phyloP scores from a whole-genome alignment of 2,888 invertebrate genomes.

The Sarcophaga variegata region DNA sequence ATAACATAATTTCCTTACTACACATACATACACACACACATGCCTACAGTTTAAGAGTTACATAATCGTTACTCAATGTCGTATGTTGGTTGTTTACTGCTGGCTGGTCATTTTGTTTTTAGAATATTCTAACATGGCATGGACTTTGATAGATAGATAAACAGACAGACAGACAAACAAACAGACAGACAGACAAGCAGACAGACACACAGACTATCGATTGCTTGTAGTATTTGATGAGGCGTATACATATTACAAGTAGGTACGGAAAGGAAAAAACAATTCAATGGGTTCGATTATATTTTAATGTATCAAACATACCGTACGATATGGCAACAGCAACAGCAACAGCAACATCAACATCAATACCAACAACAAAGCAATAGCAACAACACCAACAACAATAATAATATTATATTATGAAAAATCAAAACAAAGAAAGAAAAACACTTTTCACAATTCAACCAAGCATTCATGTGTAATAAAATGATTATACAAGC shows the following conservation, averaged over 20 bases:
- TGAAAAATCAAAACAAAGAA: slow-evolving; percentile 29
- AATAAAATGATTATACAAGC: slow-evolving; percentile 20
- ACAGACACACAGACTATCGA: background rate
- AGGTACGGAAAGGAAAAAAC: slow-evolving; percentile 44
- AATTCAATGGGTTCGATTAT: slow-evolving; percentile 48
- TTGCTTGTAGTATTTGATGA: slow-evolving; percentile 6
- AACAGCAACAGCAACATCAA: background rate
- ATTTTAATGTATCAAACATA: slow-evolving; percentile 4
- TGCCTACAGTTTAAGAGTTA: slow-evolving; percentile 54
- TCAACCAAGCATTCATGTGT: slow-evolving; percentile 61
- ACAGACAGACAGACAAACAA: background rate
- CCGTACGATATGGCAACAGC: slow-evolving; percentile 15
- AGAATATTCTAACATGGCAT: slow-evolving; percentile 33
- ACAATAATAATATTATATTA: background rate
- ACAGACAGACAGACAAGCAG: too few relatives aligned
- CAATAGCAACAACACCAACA: slow-evolving; percentile 11
- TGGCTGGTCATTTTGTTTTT: slow-evolving; percentile 40
- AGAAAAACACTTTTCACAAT: slow-evolving; percentile 59
- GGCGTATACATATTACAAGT: slow-evolving; percentile 13
- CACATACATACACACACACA: background rate
- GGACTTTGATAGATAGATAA: slow-evolving; percentile 37
- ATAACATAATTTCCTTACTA: slow-evolving; percentile 42
- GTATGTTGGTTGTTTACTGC: slow-evolving; percentile 26
- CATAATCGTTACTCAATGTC: slow-evolving; percentile 64
- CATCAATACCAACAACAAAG: background rate